Base-by-base conservation (phyloP, 2,888 invertebrate species). In the Cynaeus angustus region DNA sequence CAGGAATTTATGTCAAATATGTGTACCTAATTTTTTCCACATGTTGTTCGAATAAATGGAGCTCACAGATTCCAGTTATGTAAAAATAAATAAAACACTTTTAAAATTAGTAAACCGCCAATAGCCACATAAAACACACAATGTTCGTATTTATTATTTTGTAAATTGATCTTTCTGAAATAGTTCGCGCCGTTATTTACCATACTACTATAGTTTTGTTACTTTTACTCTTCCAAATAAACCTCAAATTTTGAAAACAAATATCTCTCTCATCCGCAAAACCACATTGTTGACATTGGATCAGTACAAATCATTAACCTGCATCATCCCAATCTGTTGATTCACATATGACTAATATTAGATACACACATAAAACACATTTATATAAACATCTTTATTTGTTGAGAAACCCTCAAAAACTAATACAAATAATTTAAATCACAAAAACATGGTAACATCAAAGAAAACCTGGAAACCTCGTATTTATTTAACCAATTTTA, bases 401-500 rank as follows among this genome's bases (percentile, higher is more conserved):
- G 68, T 68, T 68, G 68, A 64, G 68, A 64, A 68, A 68, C 56
- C 56, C 68, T 56, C 64, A 68, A 62, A 75, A 75, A 75, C 78
- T 77, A 81, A 78, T 79, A 78, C 76, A 80, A 79, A 80, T 80
- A 79, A 81, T 78, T 77, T 69, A 74, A 79, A 80, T 79, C 77
- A 79, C 79, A 79, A 76, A 76, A 79, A 77, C 75, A 74, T 73
- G 74, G 73, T 71, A 75, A 80, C 79, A 80, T 82, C 81, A 81
- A 82, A 81, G 79, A 68, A 74, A 72, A 78, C 73, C 74, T 70
- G 77, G 66, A 76, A 75, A 76, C 73, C 66, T 72, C 68, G 21
- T 80, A 80, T 80, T 80, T 81, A 79, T 82, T 82, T 80, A 80
- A 80, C 76, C 78, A 79, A 75, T 73, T 79, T 80, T 81, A 79